These are phyloP conservation scores for Nesometra sesokonis DNA, from an alignment of 35 echinoderm and acorn worm species.

Conservation along the genomic window DNA sequence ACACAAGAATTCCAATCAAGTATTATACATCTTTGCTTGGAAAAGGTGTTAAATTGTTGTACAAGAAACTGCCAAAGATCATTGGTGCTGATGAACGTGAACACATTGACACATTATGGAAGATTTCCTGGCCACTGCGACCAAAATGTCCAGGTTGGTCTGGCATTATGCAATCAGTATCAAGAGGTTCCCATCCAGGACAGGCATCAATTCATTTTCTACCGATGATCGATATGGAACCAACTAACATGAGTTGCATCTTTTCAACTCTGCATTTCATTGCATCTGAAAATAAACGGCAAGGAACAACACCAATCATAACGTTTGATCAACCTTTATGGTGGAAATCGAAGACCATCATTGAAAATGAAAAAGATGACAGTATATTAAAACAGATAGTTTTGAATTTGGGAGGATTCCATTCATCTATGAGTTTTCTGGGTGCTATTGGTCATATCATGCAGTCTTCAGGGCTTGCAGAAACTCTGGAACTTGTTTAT, in stretches of 20 bases:
- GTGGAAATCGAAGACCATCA: background rate
- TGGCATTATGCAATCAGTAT: background rate
- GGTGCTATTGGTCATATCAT: slow-evolving; percentile 39
- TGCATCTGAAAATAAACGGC: background rate
- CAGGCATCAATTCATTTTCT: background rate
- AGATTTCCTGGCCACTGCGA: slow-evolving; percentile 1
- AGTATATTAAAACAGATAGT: background rate
- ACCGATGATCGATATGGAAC: background rate
- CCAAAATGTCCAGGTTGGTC: slow-evolving; percentile 15
- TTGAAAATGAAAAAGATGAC: background rate
- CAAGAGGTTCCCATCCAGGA: background rate
- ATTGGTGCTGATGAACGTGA: background rate
- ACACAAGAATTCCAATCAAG: background rate
- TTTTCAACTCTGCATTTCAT: slow-evolving; percentile 13
- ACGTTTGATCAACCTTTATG: background rate
- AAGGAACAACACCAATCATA: background rate
- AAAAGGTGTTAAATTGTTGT: background rate
- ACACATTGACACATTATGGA: slow-evolving; percentile 12
- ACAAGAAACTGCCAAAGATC: background rate
- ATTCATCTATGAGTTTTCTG: slow-evolving; percentile 10
- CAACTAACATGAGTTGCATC: slow-evolving; percentile 8
- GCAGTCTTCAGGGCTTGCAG: slow-evolving; percentile 25
- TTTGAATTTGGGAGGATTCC: background rate
- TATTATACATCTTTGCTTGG: background rate
- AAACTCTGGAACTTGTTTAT: slow-evolving; percentile 31